Evolutionary conservation across 2,797 vertebrate genomes (phyloP), one percentile per base, ranked within the genome.

Genomic region (Meriones psammophilus): DNA sequence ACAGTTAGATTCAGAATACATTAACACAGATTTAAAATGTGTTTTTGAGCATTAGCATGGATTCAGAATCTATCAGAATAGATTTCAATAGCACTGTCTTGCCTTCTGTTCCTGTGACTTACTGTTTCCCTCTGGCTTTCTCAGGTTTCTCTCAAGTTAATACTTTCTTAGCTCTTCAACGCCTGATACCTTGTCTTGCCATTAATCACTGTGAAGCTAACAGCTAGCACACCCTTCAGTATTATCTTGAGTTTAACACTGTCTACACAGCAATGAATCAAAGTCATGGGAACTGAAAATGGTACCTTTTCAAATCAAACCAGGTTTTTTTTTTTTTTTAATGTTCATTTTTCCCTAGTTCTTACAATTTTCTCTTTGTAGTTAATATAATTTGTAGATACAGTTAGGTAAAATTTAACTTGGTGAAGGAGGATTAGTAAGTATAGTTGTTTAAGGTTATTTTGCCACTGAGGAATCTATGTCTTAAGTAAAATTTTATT

Each of bases 181-280:
- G 93, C 78, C 71, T 96, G 97, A 86, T 98, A 98, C 97, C 98
- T 99, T 98, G 98, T 98, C 98, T 99, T 98, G 98, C 98, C 99
- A 99, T 99, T 99, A 99, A 99, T 99, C 99, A 99, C 98, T 97
- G 97, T 98, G 98, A 99, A 99, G 98, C 99, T 99, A 99, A 99
- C 98, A 98, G 98, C 99, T 98, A 98, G 96, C 97, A 98, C 94
- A 98, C 97, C 96, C 97, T 96, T 98, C 94, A 98, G 96, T 93
- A 94, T 93, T 98, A 94, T 95, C 93, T 97, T 97, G 94, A 97
- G 90, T 97, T 98, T 98, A 98, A 98, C 92, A 98, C 92, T 97
- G 68, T 97, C 95, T 96, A 97, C 39, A 89, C 15, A 90, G 76
- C 91, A 98, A 97, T 97, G 97, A 98, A 98, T 98, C 97, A 98